These are phyloP conservation scores for Acleris laterana DNA, from an alignment of 2,888 invertebrate genomes.

Conservation along the genomic window DNA sequence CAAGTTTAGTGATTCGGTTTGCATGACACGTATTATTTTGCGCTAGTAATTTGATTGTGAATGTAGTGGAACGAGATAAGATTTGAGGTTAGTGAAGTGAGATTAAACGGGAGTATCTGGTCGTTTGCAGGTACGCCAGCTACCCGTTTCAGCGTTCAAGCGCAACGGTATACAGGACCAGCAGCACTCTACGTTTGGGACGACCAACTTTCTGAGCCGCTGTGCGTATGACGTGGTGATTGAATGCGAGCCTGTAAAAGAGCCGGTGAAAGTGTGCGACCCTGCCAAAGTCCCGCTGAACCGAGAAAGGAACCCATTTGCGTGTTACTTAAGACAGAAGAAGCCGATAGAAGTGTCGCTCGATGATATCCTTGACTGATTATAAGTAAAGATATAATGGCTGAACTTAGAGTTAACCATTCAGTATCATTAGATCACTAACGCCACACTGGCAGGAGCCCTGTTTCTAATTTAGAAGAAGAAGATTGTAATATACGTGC, in stretches of 20 bases:
- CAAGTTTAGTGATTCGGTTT: constrained; percentile 1
- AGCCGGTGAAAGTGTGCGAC: constrained; percentile 57
- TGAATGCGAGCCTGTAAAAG: constrained; percentile 58
- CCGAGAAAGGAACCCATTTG: constrained; percentile 44
- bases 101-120: constrained; percentile 43
- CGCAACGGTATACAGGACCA: constrained; percentile 80
- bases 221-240: constrained; percentile 67
- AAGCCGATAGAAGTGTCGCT: constrained; percentile 66
- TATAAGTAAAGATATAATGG: neutral
- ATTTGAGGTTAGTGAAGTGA: neutral
- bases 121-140: constrained; percentile 73
- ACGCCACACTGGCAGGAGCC: too few species aligned
- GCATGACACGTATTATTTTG: too few species aligned
- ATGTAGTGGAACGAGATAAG: neutral
- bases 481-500: neutral
- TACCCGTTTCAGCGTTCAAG: constrained; percentile 76
- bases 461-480: too few species aligned
- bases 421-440: too few species aligned
- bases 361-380: constrained; percentile 64
- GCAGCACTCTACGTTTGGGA: constrained; percentile 71
- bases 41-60: neutral
- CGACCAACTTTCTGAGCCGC: constrained; percentile 68
- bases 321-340: constrained; percentile 54
- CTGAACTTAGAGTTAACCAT: neutral
- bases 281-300: constrained; percentile 65